Base-by-base conservation (phyloP, 2,888 invertebrate genomes). In the Lasioglossum lativentre region DNA sequence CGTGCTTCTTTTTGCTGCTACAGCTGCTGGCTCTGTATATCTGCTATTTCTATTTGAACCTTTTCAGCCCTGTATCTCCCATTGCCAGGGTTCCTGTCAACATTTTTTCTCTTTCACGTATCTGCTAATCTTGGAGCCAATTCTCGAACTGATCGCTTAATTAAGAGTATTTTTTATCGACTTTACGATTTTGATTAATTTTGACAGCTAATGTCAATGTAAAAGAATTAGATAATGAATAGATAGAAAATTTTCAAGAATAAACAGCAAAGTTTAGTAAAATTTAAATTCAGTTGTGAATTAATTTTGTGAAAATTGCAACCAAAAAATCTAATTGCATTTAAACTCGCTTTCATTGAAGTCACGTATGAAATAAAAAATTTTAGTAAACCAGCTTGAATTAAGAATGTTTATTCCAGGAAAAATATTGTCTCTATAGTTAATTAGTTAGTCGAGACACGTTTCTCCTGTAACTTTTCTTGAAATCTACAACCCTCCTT, bases 391-490 rank as follows among this genome's bases (percentile, higher is more conserved):
- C 19, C 42, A 14, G 23, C 4, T 12, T 4, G n/a, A 2, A 27
- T 27, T 12, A 27, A n/a, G n/a, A 56, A 56, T 56, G n/a, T n/a
- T 56, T 27, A 56, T 27, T 8, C 10, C n/a, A n/a, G 12, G 12
- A n/a, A 56, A n/a, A 12, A 12, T 27, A 56, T 27, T 12, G n/a
- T 27, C n/a, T 56, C n/a, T 8, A 10, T 4, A 27, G 56, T 56
- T n/a, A 56, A 56, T n/a, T 56, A 56, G n/a, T 56, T 56, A 56
- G n/a, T 27, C 56, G 56, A 56, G n/a, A 56, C 56, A 56, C 56
- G 12, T 27, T 63, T 30, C 1, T 14, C 12, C 59, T 1, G 59
- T 30, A 63, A 63, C 16, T 59, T 27, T 59, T 27, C 56, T 59
- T 27, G n/a, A 23, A 59, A 27, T 59, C n/a, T 27, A 59, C 56